Base-by-base conservation (phyloP, 2,113 vertebrate species). In the Dunckerocampus dactyliophorus region DNA sequence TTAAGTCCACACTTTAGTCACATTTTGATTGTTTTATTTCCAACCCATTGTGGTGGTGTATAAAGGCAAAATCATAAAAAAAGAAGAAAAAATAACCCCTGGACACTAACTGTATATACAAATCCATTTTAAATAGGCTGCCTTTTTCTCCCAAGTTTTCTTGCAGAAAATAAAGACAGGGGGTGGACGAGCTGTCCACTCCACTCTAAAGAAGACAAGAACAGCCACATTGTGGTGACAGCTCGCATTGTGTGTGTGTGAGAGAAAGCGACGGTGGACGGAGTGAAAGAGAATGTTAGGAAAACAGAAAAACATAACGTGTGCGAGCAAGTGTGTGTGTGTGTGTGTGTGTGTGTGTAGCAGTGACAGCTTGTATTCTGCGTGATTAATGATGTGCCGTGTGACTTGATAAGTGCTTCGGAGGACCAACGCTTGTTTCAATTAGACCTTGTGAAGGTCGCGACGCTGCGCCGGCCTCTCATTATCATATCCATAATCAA, bases 361-460 rank as follows among this genome's bases (percentile, higher is more conserved):
- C 85, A 77, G 62, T 86, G 85, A 88, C 87, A 87, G 87, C 87
- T 88, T 88, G 87, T 95, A 94, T 95, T 96, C 94, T 95, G 92
- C 89, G 94, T 98, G 95, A 98, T 98, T 98, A 98, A 98, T 98
- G 95, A 96, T 94, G 94, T 94, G 89, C 83, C 93, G 95, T 96
- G 96, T 95, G 96, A 98, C 93, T 97, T 97, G 95, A 98, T 97
- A 97, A 98, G 91, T 93, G 90, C 92, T 95, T 94, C 94, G 91
- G 93, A 96, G 93, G 95, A 95, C 93, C 93, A 93, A 95, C 94
- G 96, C 95, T 91, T 97, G 96, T 97, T 98, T 98, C 96, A 97
- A 97, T 98, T 98, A 98, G 94, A 88, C 94, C 94, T 93, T 94
- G 92, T 94, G 94, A 98, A 97, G 95, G 95, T 98, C 87, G 85